phyloP scores from a whole-genome alignment of 1,140 invertebrate genomes.

The Polypedilum pembai region DNA sequence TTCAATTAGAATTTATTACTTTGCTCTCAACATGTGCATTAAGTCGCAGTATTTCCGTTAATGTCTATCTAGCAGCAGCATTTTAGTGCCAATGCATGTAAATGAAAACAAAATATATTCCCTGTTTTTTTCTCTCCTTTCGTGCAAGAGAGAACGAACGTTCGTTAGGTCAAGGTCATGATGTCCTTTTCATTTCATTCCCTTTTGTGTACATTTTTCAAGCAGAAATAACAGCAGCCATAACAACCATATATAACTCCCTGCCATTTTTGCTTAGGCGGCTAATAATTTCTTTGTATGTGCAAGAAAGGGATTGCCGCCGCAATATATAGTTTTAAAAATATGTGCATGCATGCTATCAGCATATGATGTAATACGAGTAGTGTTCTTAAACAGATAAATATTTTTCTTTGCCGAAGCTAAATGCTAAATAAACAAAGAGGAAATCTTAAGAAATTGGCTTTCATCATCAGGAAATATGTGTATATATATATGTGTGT shows the following conservation, averaged over 20 bases:
- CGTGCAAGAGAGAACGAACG: background rate
- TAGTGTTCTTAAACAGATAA: background rate
- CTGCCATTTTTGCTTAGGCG: background rate
- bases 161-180: conserved; percentile 2
- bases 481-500: too few relatives aligned
- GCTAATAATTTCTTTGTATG: background rate
- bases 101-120: background rate
- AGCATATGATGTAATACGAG: background rate
- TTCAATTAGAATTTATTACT: conserved; percentile 28
- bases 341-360: background rate
- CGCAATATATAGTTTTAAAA: background rate
- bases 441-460: too few relatives aligned
- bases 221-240: too few relatives aligned
- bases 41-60: background rate
- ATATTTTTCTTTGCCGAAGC: background rate
- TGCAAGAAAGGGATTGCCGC: background rate
- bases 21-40: background rate
- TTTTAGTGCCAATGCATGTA: too few relatives aligned
- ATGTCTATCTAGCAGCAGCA: too few relatives aligned
- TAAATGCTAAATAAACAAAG: too few relatives aligned
- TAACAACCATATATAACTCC: background rate
- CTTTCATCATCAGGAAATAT: too few relatives aligned
- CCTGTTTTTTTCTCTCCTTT: background rate
- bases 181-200: background rate
- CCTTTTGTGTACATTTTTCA: background rate